These are phyloP conservation scores for Glomeris marginata DNA, from an alignment of 2,888 invertebrate genomes.

Conservation along the genomic window DNA sequence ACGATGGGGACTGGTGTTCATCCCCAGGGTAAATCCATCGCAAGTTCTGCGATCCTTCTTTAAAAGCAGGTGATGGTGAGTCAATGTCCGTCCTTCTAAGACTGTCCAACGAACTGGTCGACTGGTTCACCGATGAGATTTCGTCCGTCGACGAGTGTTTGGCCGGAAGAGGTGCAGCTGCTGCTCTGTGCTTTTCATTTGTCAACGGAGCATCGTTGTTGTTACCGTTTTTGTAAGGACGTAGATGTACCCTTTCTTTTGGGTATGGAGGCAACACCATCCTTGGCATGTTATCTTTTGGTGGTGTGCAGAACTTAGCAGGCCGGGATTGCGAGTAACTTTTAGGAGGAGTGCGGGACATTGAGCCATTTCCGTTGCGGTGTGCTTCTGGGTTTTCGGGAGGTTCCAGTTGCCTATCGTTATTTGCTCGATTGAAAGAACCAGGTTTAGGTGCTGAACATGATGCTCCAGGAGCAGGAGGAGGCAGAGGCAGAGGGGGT, in stretches of 20 bases:
- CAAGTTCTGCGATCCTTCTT: slow-evolving; percentile 26
- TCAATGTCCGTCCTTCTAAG: slow-evolving; percentile 50
- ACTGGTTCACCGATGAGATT: slow-evolving; percentile 62
- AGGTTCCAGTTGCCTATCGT: too few species aligned
- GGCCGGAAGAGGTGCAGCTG: slow-evolving; percentile 2
- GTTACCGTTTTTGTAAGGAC: background rate
- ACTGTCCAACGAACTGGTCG: slow-evolving; percentile 69
- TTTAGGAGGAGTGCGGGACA: slow-evolving; percentile 17
- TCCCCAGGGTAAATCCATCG: slow-evolving; percentile 47
- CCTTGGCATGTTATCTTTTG: slow-evolving; percentile 8
- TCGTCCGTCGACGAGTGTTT: slow-evolving; percentile 64
- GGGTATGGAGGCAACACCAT: slow-evolving; percentile 2
- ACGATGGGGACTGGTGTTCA: slow-evolving; percentile 28
- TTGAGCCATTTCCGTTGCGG: too few species aligned
- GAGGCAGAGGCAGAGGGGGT: background rate
- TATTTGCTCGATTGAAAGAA: background rate
- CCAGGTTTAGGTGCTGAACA: background rate
- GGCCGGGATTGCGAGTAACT: slow-evolving; percentile 19
- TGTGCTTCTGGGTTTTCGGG: too few species aligned
- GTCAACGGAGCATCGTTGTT: background rate
- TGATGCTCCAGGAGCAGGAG: background rate
- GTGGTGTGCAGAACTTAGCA: slow-evolving; percentile 13
- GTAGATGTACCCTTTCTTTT: slow-evolving; percentile 2
- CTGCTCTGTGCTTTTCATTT: slow-evolving; percentile 13
- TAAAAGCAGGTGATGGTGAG: slow-evolving; percentile 38